phyloP scores from a whole-genome alignment of 2,888 invertebrate species.

The Lacanobia wlatinum region DNA sequence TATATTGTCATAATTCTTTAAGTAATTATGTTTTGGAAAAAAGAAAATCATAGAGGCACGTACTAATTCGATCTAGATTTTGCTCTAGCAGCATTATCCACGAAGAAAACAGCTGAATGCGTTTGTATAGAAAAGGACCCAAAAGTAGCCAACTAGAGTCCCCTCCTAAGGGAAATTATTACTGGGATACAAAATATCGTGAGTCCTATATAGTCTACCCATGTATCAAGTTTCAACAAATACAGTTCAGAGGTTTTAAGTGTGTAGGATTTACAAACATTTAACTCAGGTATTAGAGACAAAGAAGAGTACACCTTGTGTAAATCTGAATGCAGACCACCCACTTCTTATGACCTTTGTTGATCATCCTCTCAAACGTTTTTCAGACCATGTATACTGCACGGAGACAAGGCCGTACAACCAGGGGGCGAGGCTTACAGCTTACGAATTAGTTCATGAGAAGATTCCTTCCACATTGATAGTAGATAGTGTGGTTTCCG shows the following conservation, averaged over 20 bases:
- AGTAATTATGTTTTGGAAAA: too few species aligned
- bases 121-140: too few species aligned
- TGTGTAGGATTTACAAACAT: too few species aligned
- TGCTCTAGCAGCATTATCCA: too few species aligned
- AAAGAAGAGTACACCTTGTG: not conserved
- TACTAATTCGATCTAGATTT: too few species aligned
- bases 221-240: not conserved
- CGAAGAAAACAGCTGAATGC: too few species aligned
- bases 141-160: too few species aligned
- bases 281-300: not conserved
- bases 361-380: not conserved
- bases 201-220: too few species aligned
- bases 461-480: slow-evolving; percentile 97
- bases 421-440: slow-evolving; percentile 98
- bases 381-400: slow-evolving; percentile 96
- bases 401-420: slow-evolving; percentile 99
- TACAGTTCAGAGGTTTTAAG: not conserved
- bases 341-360: not conserved
- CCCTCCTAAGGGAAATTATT: not conserved
- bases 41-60: too few species aligned
- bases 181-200: not conserved
- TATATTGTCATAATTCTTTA: too few species aligned
- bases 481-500: slow-evolving; percentile 98
- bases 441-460: slow-evolving; percentile 98
- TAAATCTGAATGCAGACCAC: too few species aligned